Conservation (phyloP, 2,797 vertebrate species). For the Cuculus canorus region DNA sequence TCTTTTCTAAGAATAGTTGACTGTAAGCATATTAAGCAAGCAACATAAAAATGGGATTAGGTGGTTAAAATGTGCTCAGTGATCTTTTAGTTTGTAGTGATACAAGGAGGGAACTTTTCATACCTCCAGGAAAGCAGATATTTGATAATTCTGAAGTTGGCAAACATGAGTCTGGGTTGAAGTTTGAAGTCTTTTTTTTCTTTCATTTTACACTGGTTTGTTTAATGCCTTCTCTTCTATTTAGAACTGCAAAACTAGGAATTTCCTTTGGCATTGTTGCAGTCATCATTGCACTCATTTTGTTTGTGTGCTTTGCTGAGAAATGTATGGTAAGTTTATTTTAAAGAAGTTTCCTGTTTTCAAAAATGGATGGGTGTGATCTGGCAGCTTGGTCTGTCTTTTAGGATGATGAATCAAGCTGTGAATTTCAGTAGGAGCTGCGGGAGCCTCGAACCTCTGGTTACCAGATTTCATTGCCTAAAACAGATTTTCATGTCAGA, state of each 20-base stretch:
- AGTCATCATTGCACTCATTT: conserved; percentile 81
- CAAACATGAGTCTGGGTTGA: background rate
- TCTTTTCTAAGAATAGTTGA: background rate
- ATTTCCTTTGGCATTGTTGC: conserved; percentile 84
- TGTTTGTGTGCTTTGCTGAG: conserved; percentile 88
- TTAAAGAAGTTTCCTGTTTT: background rate
- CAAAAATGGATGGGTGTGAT: background rate
- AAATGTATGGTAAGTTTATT: conserved; percentile 86
- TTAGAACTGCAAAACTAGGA: conserved; percentile 80
- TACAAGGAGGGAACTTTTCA: background rate
- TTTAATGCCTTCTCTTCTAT: background rate
- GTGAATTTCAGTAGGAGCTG: background rate
- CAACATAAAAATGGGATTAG: background rate
- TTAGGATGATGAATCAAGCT: background rate
- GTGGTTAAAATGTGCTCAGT: background rate
- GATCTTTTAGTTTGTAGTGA: background rate
- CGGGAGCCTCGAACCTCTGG: background rate
- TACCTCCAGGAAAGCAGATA: background rate
- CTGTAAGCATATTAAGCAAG: background rate
- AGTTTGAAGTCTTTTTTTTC: background rate
- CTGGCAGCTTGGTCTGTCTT: background rate
- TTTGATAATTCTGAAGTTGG: background rate
- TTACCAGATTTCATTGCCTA: background rate
- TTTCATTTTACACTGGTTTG: background rate
- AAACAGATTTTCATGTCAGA: background rate